phyloP scores from a whole-genome alignment of 2,888 invertebrate genomes.

The Galerucella nymphaeae region DNA sequence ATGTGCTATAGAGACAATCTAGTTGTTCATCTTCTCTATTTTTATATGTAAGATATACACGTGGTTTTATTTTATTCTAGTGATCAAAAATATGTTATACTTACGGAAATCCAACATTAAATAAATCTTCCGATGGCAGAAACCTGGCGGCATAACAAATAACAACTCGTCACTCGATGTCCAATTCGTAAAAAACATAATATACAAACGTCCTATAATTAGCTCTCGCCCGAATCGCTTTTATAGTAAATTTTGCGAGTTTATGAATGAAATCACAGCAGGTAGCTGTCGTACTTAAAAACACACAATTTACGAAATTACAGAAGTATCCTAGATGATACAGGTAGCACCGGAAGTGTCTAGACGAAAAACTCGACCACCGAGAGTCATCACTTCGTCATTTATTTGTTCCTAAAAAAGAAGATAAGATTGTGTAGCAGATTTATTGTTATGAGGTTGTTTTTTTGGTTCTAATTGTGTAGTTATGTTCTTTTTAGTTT shows the following conservation, averaged over 20 bases:
- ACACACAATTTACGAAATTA: constrained; percentile 32
- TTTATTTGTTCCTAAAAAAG: constrained; percentile 27
- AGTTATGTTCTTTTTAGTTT: constrained; percentile 24
- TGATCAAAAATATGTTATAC: neutral
- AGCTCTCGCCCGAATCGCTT: constrained; percentile 6
- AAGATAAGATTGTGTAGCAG: constrained; percentile 40
- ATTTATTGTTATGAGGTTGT: constrained; percentile 42
- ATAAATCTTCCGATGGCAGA: constrained; percentile 17
- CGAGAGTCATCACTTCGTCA: constrained; percentile 2
- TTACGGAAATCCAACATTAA: constrained; percentile 7
- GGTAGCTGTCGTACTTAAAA: constrained; percentile 22
- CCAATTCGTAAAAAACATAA: constrained; percentile 15
- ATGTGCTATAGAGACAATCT: too few relatives aligned
- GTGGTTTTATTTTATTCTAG: too few relatives aligned
- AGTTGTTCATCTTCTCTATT: too few relatives aligned
- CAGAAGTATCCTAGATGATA: constrained; percentile 40
- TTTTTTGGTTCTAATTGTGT: constrained; percentile 31
- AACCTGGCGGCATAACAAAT: constrained; percentile 10
- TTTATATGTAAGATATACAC: too few relatives aligned
- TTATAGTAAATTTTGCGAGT: constrained; percentile 32
- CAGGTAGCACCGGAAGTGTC: constrained; percentile 54
- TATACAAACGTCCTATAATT: constrained; percentile 26
- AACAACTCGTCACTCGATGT: neutral
- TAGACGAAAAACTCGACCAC: constrained; percentile 50
- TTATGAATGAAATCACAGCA: constrained; percentile 25